phyloP scores from a whole-genome alignment of 2,888 invertebrate genomes.

The Epistrophella euchroma region DNA sequence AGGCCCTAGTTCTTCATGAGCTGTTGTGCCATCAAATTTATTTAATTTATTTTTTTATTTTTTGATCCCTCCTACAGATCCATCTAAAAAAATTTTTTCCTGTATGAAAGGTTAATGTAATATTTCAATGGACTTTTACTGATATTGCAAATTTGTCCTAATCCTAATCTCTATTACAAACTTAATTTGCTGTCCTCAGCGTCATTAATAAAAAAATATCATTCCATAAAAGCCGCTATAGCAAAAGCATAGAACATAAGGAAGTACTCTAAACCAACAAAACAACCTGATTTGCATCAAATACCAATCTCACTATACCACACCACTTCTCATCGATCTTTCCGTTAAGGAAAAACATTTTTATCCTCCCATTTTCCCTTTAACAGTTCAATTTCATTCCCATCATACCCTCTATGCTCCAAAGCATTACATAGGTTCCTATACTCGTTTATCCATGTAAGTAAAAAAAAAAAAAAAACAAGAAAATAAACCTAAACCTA shows the following conservation, averaged over 20 bases:
- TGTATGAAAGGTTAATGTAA: no score
- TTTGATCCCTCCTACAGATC: no score
- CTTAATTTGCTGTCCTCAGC: neutral
- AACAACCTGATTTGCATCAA: conserved; percentile 62
- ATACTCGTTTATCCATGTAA: conserved; percentile 3
- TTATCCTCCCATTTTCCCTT: conserved; percentile 63
- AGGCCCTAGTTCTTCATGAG: no score
- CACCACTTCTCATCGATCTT: conserved; percentile 41
- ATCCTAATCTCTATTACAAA: no score
- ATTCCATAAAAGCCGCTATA: neutral
- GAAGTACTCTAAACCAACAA: conserved; percentile 35
- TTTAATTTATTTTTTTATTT: no score
- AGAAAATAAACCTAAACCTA: conserved; percentile 12
- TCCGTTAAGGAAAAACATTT: conserved; percentile 39
- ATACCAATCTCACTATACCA: neutral
- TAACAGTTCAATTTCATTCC: conserved; percentile 67
- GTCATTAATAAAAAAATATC: neutral
- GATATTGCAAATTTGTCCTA: no score
- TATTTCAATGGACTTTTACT: no score
- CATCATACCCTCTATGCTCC: conserved; percentile 23
- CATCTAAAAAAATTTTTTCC: no score
- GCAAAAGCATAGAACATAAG: conserved; percentile 14
- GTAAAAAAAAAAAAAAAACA: conserved; percentile 18
- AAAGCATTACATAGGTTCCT: neutral
- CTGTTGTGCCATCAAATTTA: no score